Evolutionary conservation across 2,888 invertebrate species (phyloP).

Genomic region (Eupsilia transversa): DNA sequence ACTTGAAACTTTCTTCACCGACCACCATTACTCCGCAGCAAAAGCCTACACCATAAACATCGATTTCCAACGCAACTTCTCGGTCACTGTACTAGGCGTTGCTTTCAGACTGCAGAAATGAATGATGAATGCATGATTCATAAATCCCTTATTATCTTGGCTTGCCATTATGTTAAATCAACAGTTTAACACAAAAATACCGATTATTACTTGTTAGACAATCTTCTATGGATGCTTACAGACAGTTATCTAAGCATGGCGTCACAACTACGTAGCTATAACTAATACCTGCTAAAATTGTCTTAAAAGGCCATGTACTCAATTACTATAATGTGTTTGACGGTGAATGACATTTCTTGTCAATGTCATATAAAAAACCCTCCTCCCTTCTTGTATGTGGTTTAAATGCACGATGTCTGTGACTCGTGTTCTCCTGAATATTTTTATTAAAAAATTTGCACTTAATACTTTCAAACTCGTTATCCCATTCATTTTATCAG

Average conservation of each 20-base stretch:
- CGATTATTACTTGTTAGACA: constrained; percentile 6
- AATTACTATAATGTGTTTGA: too few relatives aligned
- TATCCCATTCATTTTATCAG: constrained; percentile 14
- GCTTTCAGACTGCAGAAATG: neutral
- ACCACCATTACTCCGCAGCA: neutral
- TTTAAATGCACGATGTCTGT: too few relatives aligned
- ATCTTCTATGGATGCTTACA: neutral
- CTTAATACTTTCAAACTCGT: neutral
- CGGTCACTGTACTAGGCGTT: neutral
- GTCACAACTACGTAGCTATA: neutral
- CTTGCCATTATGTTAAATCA: neutral
- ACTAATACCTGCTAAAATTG: too few relatives aligned
- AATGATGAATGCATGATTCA: constrained; percentile 1
- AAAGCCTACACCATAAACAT: neutral
- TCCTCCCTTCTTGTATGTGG: too few relatives aligned
- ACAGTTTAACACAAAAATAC: neutral
- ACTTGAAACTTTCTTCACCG: neutral
- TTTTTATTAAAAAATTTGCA: too few relatives aligned
- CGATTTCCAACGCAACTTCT: constrained; percentile 4
- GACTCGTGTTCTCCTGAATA: too few relatives aligned
- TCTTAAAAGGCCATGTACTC: too few relatives aligned
- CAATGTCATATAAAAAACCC: too few relatives aligned
- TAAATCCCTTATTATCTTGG: neutral
- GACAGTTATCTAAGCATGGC: neutral
- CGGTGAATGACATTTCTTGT: too few relatives aligned